A percentile compares a stretch with the other conserved stretches of the same genome.
phyloP scores from a whole-genome alignment of 2,888 invertebrate species.

The Zelleria hepariella region DNA sequence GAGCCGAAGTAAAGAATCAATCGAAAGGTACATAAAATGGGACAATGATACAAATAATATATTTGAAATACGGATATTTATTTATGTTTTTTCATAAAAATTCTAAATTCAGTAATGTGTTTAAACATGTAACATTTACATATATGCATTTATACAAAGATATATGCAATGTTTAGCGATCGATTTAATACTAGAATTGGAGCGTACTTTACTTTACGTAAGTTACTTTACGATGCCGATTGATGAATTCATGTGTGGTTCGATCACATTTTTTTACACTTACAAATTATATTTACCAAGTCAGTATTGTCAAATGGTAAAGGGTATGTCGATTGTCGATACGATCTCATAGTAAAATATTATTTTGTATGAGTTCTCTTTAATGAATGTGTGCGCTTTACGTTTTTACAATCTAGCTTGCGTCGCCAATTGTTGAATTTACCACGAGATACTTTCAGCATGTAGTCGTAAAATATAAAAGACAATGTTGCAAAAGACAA shows the following conservation, averaged over 20 bases:
- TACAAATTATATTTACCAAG: conserved; percentile 69
- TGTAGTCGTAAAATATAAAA: not conserved
- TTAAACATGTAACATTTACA: conserved; percentile 73
- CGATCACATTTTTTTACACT: conserved; percentile 57
- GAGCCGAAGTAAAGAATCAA: not conserved
- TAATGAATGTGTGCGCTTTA: conserved; percentile 51
- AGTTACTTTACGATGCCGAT: conserved; percentile 50
- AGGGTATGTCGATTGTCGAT: conserved; percentile 44
- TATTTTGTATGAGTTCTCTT: conserved; percentile 31
- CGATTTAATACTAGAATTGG: conserved; percentile 64
- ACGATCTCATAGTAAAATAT: conserved; percentile 20
- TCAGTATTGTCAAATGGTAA: conserved; percentile 71
- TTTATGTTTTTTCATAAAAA: conserved; percentile 72
- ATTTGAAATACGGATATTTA: conserved; percentile 74
- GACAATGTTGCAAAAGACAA: too few relatives aligned
- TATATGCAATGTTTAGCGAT: conserved; percentile 71
- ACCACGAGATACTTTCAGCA: not conserved
- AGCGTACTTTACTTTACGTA: too few relatives aligned
- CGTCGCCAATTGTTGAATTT: conserved; percentile 26
- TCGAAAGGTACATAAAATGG: conserved; percentile 15
- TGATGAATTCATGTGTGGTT: conserved; percentile 25
- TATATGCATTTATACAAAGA: conserved; percentile 73
- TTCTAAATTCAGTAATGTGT: conserved; percentile 74
- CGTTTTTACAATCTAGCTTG: conserved; percentile 39
- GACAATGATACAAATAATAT: conserved; percentile 54